Evolutionary conservation across 2,888 invertebrate genomes (phyloP), one percentile per base, ranked within the genome.

Genomic region (Limenitis camilla): DNA sequence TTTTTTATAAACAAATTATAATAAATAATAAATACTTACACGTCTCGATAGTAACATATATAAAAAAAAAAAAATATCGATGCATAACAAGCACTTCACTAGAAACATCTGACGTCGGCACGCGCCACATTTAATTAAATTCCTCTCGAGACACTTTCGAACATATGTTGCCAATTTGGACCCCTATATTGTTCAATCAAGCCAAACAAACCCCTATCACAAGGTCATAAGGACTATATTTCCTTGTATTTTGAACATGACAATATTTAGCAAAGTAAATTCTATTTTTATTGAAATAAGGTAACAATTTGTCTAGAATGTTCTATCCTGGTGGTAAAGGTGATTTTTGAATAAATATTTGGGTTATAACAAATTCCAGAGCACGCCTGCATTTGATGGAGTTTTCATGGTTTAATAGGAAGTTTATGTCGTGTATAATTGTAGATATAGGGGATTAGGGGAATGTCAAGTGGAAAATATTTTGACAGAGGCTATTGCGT

Each of bases 71-170:
- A 6, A 28, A 19, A 4, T 4, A n/a, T 5, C 28, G 35, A 36
- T 0, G 19, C 10, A 5, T 10, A 11, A 4, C 31, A 7, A 5
- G 31, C 36, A 58, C 73, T 58, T 55, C 67, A 49, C 69, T 71
- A 67, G 9, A n/a, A 46, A 59, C 62, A 56, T 50, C 62, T 76
- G 68, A 62, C 61, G 63, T 52, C 59, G 68, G 64, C 71, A 69
- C 72, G 70, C 60, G 87, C 78, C 77, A 81, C 89, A 89, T 90
- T 90, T 90, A 90, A 90, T 90, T 90, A 90, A 90, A 90, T 80
- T 80, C 89, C 89, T 81, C 73, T 69, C 64, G 70, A 76, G 71
- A 78, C 81, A 81, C 79, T 83, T 74, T 53, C 65, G 64, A 77
- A 75, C 87, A 86, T 87, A 85, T 86, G 87, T 82, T 82, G 76